Evolutionary conservation across 2,888 invertebrate genomes (phyloP), one percentile per base, ranked within the genome.

Genomic region (Morpho helenor): DNA sequence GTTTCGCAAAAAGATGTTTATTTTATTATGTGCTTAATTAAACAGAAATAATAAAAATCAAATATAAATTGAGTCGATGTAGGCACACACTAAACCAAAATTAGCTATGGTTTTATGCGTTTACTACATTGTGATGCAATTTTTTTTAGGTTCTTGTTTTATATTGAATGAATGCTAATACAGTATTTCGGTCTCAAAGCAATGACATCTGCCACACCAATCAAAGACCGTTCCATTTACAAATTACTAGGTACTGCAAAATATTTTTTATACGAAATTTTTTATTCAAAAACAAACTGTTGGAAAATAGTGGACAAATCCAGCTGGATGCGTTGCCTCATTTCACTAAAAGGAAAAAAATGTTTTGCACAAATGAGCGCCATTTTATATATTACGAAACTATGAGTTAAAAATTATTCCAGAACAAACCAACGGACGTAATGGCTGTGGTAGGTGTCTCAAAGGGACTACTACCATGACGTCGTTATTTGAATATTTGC

Each of bases 401-500:
- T 53, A 8, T 16, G 10, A 9, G 16, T 39, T 46, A 53, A 54
- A 50, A 54, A 54, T 23, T 42, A 54, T 54, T 42, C 48, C 22
- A 31, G n/a, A 54, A 53, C n/a, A 42, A 16, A 22, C 10, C 47
- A 46, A 23, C 53, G 47, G 45, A 46, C 40, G 46, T 22, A 48
- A 48, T 54, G 42, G 48, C 42, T 23, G 22, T 2, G n/a, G 47
- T 46, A 46, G 42, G 48, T 42, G 47, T 42, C 54, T 54, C 54
- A 54, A 54, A 54, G 54, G 31, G 54, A 54, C 54, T 42, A 47
- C 48, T 41, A 31, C 41, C 41, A 48, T 54, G 54, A 54, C 48
- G 54, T 22, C 42, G 82, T 79, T 77, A 83, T 83, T 81, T 84
- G 73, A 82, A 84, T 80, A 79, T 80, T 80, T 77, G 72, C 70